Evolutionary conservation across 2,113 vertebrate species (phyloP).

Genomic region (Bubalus kerabau): DNA sequence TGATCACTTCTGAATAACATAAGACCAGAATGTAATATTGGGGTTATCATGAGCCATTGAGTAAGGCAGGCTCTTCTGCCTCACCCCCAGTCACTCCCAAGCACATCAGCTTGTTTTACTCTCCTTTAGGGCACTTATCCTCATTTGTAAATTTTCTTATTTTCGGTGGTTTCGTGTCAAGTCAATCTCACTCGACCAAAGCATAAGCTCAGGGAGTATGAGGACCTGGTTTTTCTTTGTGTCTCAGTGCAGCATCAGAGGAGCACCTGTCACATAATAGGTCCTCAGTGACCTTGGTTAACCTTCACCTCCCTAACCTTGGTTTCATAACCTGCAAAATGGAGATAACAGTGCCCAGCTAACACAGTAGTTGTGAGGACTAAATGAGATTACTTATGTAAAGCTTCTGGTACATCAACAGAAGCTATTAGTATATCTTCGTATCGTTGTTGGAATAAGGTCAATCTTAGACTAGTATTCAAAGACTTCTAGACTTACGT

Average conservation of each 20-base stretch:
- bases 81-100: neutral
- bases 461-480: neutral
- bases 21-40: neutral
- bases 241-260: neutral
- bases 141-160: neutral
- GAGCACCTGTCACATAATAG: neutral
- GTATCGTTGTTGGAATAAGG: neutral
- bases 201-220: neutral
- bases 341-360: neutral
- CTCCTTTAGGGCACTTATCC: neutral
- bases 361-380: neutral
- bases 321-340: slow-evolving; percentile 9
- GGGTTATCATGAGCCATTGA: neutral
- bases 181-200: neutral
- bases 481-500: neutral
- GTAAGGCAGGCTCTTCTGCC: neutral
- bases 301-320: neutral
- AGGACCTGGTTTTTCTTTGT: neutral
- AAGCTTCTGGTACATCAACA: neutral
- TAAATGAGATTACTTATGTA: neutral
- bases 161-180: slow-evolving; percentile 15
- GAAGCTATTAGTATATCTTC: neutral
- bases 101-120: neutral
- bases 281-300: neutral
- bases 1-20: neutral